Base-by-base conservation (phyloP, 1,140 invertebrate genomes). In the Theocolax elegans region DNA sequence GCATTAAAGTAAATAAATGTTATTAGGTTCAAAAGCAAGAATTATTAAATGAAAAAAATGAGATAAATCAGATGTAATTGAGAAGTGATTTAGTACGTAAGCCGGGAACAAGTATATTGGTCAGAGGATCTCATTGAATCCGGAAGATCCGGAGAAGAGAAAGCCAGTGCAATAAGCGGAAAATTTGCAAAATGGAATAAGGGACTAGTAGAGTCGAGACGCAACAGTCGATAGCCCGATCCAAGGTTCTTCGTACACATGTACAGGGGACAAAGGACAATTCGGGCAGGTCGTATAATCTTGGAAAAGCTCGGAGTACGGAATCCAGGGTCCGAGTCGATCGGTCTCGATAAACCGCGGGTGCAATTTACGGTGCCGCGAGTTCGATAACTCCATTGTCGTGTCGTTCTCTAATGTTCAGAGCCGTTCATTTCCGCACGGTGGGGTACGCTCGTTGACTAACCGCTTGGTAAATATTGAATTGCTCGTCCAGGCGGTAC, bases 381-480 rank as follows among this genome's bases (percentile, higher is more conserved):
- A 38, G 13, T 40, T n/a, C 19, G 19, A 64, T 64, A 51, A 64
- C 21, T 64, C 44, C 21, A 64, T 51, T 51, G 46, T 64, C 48
- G 48, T 25, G 23, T 63, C 27, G 17, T 10, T 10, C 10, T 35
- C 31, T 35, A 35, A 35, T 35, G 10, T 9, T 13, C n/a, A 29
- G 19, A 31, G 49, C 27, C 27, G n/a, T 54, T 25, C 27, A 19
- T 54, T 54, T 54, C 51, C 51, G 29, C 19, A n/a, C n/a, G n/a
- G n/a, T n/a, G n/a, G n/a, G n/a, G 8, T 15, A n/a, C 17, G n/a
- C n/a, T 49, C 12, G 27, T 31, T 48, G 46, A 63, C 60, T 38
- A 49, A 63, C 46, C 46, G 29, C 60, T 40, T 21, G 60, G 27
- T 49, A 48, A 63, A 49, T 63, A 63, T 49, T 38, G 60, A 38